phyloP scores from a whole-genome alignment of 2,797 vertebrate species.

The Moxostoma hubbsi region DNA sequence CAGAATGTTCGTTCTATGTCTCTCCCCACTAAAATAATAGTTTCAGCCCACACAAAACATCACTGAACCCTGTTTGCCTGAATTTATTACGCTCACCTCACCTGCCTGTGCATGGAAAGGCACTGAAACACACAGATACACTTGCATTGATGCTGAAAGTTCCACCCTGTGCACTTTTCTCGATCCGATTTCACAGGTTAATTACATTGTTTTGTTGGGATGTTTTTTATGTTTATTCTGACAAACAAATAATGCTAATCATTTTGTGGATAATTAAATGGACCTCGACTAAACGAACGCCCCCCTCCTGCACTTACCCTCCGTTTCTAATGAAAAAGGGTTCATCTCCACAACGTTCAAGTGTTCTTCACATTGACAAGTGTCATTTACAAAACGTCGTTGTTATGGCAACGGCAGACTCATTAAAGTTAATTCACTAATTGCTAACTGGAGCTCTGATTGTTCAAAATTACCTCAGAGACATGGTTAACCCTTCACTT shows the following conservation, averaged over 20 bases:
- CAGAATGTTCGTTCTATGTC: conserved; percentile 73
- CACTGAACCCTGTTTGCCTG: conserved; percentile 38
- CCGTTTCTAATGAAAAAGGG: conserved; percentile 35
- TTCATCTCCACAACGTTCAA: conserved; percentile 54
- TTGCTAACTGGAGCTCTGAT: conserved; percentile 97
- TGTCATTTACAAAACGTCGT: conserved; percentile 79
- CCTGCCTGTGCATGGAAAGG: conserved; percentile 7
- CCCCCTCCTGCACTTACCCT: conserved; percentile 6
- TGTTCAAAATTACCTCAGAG: conserved; percentile 97
- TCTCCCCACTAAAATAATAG: conserved; percentile 79
- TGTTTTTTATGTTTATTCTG: conserved; percentile 62
- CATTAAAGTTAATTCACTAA: conserved; percentile 97
- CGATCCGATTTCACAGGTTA: conserved; percentile 66
- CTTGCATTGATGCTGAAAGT: conserved; percentile 36
- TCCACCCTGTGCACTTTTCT: conserved; percentile 27
- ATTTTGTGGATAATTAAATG: conserved; percentile 72
- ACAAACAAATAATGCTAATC: conserved; percentile 74
- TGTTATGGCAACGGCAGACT: conserved; percentile 90
- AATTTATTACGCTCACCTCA: conserved; percentile 30
- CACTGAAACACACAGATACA: conserved; percentile 59
- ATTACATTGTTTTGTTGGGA: conserved; percentile 62
- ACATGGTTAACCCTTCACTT: conserved; percentile 90
- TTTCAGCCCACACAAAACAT: conserved; percentile 53
- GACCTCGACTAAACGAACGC: conserved; percentile 56
- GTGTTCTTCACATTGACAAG: conserved; percentile 79